Evolutionary conservation across 2,113 vertebrate species (phyloP), one percentile per base, ranked within the genome.

Genomic region (Bufo bufo): DNA sequence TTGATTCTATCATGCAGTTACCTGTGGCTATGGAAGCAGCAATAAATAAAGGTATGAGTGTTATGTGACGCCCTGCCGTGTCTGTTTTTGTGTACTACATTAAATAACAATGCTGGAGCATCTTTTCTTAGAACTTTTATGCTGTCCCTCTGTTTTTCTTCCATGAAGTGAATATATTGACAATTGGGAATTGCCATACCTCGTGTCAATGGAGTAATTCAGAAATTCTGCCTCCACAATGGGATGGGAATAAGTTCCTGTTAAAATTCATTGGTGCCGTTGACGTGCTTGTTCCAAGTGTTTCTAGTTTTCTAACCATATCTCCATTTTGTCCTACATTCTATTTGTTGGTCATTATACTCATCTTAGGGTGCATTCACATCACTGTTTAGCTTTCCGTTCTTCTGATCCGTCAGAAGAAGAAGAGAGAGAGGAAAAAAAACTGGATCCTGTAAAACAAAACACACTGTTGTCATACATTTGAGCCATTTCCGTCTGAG

Each of bases 1-100:
- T 98, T 12, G 98, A 99, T 91, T 98, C 97, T 87, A 94, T 99
- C 93, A 98, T 99, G 95, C 98, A 98, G 92, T 85, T 99, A 52
- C 98, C 98, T 2, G 94, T 96, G 82, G 96, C 97, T 23, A 92
- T 98, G 74, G 97, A 99, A 90, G 96, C 97, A 1, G 97, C 98
- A 19, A 95, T 93, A 79, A 99, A 99, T 92, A 96, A 98, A 95
- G 98, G 98, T 99, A 93, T 33, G 33, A 33, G 33, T 33, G 33
- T 33, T 33, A 54, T 2, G 6, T 54, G 9, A 9, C 6, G 23
- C 8, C 14, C 12, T 43, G 69, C 14, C 12, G 4, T 13, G 23
- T 71, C 69, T 43, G 23, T 33, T 71, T 43, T 71, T 13, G 9
- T 6, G 4, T 52, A 9, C 5, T 9, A 5, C 52, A 52, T 52